Percentiles rank a stretch among this genome's conserved stretches.
Evolutionary conservation across 64 coral and sea anemone genomes (phyloP).

Genomic region (Cladopsammia gracilis): DNA sequence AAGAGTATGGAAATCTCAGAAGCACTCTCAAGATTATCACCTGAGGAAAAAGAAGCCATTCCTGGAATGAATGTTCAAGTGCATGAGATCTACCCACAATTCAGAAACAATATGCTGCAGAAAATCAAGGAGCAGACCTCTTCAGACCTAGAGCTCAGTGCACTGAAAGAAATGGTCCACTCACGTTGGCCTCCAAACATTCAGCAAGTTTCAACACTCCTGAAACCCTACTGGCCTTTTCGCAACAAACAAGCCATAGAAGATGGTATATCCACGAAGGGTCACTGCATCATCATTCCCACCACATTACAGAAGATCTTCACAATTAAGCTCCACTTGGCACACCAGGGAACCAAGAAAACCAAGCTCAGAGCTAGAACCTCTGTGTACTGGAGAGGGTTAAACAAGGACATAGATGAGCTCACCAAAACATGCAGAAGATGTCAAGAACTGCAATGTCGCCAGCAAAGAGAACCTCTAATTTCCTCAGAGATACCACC

Average conservation of each 20-base stretch:
- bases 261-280: constrained; percentile 35
- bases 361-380: constrained; percentile 46
- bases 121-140: constrained; percentile 24
- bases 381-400: constrained; percentile 47
- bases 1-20: constrained; percentile 17
- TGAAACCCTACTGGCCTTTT: background rate
- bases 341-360: constrained; percentile 36
- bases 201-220: constrained; percentile 16
- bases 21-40: constrained; percentile 54
- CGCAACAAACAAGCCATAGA: constrained; percentile 48
- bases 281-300: constrained; percentile 60
- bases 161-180: constrained; percentile 52
- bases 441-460: constrained; percentile 4
- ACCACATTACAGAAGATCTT: constrained; percentile 39
- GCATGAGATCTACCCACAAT: constrained; percentile 38
- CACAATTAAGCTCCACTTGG: constrained; percentile 11
- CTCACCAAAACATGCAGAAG: constrained; percentile 35
- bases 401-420: constrained; percentile 1
- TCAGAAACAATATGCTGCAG: constrained; percentile 8
- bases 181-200: constrained; percentile 59
- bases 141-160: constrained; percentile 36
- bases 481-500: background rate
- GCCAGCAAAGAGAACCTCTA: constrained; percentile 10
- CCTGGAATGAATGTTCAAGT: constrained; percentile 35
- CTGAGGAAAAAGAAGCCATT: constrained; percentile 13